Evolutionary conservation across 2,888 invertebrate species (phyloP).

Genomic region (Apamea anceps): DNA sequence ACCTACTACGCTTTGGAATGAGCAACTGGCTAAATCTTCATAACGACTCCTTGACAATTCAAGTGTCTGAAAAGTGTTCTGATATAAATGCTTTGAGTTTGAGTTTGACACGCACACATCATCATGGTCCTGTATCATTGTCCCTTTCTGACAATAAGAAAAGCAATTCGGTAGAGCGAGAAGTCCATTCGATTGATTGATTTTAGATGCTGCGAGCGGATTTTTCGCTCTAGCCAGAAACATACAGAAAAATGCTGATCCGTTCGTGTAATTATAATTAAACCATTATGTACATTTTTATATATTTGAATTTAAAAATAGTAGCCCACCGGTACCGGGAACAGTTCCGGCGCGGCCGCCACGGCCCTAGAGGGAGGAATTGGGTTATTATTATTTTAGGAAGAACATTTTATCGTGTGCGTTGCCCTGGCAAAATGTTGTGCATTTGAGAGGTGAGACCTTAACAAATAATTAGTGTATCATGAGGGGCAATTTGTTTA

Average conservation of each 20-base stretch:
- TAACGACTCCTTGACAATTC: not conserved
- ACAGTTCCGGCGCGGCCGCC: not conserved
- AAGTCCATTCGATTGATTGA: not conserved
- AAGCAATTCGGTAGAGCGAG: not conserved
- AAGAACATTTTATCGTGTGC: not conserved
- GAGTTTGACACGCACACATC: not conserved
- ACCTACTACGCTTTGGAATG: not conserved
- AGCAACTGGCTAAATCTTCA: not conserved
- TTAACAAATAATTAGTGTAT: too few species aligned
- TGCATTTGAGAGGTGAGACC: too few species aligned
- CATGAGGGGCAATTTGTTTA: too few species aligned
- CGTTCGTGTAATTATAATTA: not conserved
- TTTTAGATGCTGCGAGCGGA: not conserved
- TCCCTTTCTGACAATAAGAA: not conserved
- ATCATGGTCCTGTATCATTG: too few species aligned
- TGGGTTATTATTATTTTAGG: slow-evolving; percentile 2
- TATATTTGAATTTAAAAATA: not conserved
- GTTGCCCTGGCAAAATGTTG: too few species aligned
- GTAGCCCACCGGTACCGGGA: not conserved
- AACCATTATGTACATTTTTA: not conserved
- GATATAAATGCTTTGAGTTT: not conserved
- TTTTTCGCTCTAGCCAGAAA: not conserved
- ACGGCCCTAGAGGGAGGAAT: not conserved
- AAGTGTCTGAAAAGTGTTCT: not conserved
- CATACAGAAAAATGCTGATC: not conserved